Percentiles rank a stretch among this genome's conserved stretches.
These are phyloP conservation scores for Hemibagrus guttatus DNA, from an alignment of 2,797 vertebrate genomes.

Conservation along the genomic window DNA sequence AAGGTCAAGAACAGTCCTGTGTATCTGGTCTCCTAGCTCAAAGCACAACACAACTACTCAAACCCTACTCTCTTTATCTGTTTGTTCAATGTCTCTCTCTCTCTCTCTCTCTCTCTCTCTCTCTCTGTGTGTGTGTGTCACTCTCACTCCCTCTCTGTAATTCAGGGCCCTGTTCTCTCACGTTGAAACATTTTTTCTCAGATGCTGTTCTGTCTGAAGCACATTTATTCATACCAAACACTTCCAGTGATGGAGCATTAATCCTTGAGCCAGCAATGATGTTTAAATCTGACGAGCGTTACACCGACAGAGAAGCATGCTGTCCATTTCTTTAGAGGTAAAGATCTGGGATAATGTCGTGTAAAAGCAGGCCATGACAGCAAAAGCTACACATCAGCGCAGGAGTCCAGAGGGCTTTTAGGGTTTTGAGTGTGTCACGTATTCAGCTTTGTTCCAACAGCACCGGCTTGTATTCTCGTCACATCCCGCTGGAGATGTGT, in stretches of 20 bases:
- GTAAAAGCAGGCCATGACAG: not conserved
- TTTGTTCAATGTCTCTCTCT: not conserved
- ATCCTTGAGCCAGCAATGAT: not conserved
- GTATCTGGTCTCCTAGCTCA: not conserved
- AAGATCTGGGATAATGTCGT: not conserved
- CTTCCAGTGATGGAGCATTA: not conserved
- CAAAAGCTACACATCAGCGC: not conserved
- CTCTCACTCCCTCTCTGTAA: not conserved
- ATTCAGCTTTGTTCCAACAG: not conserved
- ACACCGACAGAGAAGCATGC: not conserved
- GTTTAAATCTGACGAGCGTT: not conserved
- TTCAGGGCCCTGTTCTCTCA: not conserved
- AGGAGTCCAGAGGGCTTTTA: not conserved
- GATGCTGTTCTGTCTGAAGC: not conserved
- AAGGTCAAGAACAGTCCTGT: slow-evolving; percentile 3
- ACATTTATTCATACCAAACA: not conserved
- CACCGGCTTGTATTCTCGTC: not conserved
- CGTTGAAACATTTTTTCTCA: not conserved
- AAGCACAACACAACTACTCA: not conserved
- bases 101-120: not conserved
- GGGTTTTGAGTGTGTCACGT: not conserved
- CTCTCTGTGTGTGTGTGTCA: not conserved
- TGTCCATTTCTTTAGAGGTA: not conserved
- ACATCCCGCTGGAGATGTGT: not conserved
- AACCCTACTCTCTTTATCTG: not conserved